Base-by-base conservation (phyloP, 2,113 vertebrate genomes). In the Irena cyanogastra region DNA sequence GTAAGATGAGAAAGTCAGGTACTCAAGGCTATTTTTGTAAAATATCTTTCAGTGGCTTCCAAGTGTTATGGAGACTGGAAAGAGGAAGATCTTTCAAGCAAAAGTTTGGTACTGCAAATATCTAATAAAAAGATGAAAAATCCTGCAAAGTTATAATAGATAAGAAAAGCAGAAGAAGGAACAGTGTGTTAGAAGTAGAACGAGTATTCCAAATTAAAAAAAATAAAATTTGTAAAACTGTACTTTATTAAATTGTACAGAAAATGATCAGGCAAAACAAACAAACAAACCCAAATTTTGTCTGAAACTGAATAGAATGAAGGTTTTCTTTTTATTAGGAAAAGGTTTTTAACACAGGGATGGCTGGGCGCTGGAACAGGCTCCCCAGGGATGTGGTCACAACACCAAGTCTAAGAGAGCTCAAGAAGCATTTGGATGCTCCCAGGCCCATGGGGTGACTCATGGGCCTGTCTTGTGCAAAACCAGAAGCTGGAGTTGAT, bases 361-460 rank as follows among this genome's bases (percentile, higher is more conserved):
- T 53, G 54, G 9, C 35, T 68, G 39, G 20, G 6, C 14, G 16
- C 14, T 89, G 47, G 15, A n/a, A 31, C 3, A 5, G 19, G 5
- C n/a, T 68, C 21, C 17, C 26, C 17, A n/a, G 21, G 47, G 7
- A 60, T 35, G 6, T 47, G 26, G 10, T 21, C 14, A 31, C 11
- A 53, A 21, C 69, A 26, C 9, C 39, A n/a, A 39, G 7, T 21
- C 33, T 82, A 28, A 13, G 30, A 82, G n/a, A 89, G 61, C 9
- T 45, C 30, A 60, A 26, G 26, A 60, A 41, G 11, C 0, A 0
- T 68, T n/a, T 53, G 53, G 28, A 45, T 9, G 11, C 11, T 41
- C 7, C 5, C 69, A 60, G 39, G 61, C 28, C 21, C 39, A 21
- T 44, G 22, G 12, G 41, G 16, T 6, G 19, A 45, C 7, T 60